Evolutionary conservation across 2,888 invertebrate genomes (phyloP).

Genomic region (Drosophila tanythrix): DNA sequence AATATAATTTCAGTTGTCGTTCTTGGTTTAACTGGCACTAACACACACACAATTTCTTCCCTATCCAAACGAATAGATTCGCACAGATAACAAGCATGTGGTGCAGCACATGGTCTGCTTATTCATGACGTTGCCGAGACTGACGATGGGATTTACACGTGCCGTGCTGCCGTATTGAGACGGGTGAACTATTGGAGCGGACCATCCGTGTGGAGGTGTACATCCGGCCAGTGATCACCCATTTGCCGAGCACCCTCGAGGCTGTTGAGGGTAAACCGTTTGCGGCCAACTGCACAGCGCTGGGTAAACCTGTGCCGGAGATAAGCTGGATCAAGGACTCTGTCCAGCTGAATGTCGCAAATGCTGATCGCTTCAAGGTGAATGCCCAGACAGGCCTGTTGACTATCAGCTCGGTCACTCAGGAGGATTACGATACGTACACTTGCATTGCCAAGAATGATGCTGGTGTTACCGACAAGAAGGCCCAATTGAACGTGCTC

Average conservation of each 20-base stretch:
- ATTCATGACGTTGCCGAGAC: constrained; percentile 91
- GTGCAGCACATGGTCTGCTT: constrained; percentile 90
- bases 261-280: constrained; percentile 93
- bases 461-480: constrained; percentile 90
- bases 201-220: constrained; percentile 93
- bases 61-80: constrained; percentile 85
- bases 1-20: not conserved
- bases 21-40: not conserved
- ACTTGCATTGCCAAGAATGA: constrained; percentile 92
- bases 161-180: constrained; percentile 93
- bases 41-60: not conserved
- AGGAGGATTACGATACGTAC: constrained; percentile 92
- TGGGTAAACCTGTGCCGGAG: constrained; percentile 93
- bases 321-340: constrained; percentile 93
- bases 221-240: constrained; percentile 90
- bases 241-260: constrained; percentile 87
- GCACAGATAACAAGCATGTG: constrained; percentile 89
- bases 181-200: constrained; percentile 91
- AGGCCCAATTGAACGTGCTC: constrained; percentile 89
- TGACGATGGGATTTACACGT: constrained; percentile 94
- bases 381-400: constrained; percentile 90
- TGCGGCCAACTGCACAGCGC: constrained; percentile 90
- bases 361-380: constrained; percentile 87
- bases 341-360: constrained; percentile 90
- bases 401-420: constrained; percentile 90